Evolutionary conservation across 2,113 vertebrate genomes (phyloP).

Genomic region (Danionella cerebrum): DNA sequence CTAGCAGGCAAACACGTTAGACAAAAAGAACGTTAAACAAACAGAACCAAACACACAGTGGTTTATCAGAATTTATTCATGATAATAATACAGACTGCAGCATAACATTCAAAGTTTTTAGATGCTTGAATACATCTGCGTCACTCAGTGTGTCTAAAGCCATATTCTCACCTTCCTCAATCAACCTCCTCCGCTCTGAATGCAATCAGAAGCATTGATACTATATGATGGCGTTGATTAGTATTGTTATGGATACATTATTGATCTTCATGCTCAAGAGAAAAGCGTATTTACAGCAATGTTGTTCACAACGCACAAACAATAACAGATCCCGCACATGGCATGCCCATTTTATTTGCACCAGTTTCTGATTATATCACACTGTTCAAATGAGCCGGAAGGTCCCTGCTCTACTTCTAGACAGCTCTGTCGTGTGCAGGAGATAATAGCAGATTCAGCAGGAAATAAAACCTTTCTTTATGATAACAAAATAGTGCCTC

Average conservation of each 20-base stretch:
- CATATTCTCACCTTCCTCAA: conserved; percentile 1
- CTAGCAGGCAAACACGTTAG: too few relatives aligned
- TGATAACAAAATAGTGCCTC: too few relatives aligned
- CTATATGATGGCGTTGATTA: background rate
- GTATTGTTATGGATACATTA: background rate
- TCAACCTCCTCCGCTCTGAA: background rate
- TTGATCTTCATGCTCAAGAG: background rate
- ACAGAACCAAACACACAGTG: background rate
- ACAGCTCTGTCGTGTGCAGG: too few relatives aligned
- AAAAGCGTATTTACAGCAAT: conserved; percentile 6
- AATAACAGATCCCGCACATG: background rate
- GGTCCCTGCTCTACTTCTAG: too few relatives aligned
- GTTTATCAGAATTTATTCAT: conserved; percentile 11
- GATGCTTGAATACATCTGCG: background rate
- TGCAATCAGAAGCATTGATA: background rate
- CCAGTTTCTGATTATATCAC: too few relatives aligned
- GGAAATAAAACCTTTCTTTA: too few relatives aligned
- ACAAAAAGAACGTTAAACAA: too few relatives aligned
- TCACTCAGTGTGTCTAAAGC: background rate
- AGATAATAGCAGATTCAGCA: too few relatives aligned
- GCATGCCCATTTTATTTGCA: background rate
- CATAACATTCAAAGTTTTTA: background rate
- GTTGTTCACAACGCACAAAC: background rate
- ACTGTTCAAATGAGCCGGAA: too few relatives aligned
- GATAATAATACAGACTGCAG: background rate